phyloP scores from a whole-genome alignment of 2,888 invertebrate genomes.

The Macaria notata region DNA sequence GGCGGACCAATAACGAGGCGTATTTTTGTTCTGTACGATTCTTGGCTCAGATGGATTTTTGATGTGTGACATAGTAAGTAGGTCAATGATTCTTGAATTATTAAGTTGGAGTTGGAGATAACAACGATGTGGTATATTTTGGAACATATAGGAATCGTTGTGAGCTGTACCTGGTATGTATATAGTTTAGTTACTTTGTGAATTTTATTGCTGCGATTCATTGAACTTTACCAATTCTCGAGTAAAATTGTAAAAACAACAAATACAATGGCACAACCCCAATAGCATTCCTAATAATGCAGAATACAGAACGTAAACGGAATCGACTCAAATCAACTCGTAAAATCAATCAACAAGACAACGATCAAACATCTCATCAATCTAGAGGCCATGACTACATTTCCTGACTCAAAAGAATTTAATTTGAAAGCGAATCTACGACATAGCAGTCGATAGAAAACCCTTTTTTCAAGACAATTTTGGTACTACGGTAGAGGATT shows the following conservation, averaged over 20 bases:
- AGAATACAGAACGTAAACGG: neutral
- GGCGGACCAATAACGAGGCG: conserved; percentile 16
- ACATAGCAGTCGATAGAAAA: conserved; percentile 10
- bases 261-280: neutral
- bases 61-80: neutral
- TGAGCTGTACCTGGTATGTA: no score
- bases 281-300: neutral
- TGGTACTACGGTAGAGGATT: no score
- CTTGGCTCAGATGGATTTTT: neutral
- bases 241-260: neutral
- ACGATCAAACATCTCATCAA: conserved; percentile 23
- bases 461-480: no score
- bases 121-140: no score
- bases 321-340: conserved; percentile 2
- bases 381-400: conserved; percentile 13
- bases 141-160: no score
- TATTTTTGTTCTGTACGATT: conserved; percentile 2
- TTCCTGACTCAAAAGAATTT: conserved; percentile 20
- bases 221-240: neutral
- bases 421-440: conserved; percentile 22
- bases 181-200: no score
- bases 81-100: no score
- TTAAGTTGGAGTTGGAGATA: no score
- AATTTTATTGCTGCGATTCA: no score
- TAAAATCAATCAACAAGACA: conserved; percentile 8